Base-by-base conservation (phyloP, 53 echinoderm and acorn worm genomes). In the Paelopatides confundens region DNA sequence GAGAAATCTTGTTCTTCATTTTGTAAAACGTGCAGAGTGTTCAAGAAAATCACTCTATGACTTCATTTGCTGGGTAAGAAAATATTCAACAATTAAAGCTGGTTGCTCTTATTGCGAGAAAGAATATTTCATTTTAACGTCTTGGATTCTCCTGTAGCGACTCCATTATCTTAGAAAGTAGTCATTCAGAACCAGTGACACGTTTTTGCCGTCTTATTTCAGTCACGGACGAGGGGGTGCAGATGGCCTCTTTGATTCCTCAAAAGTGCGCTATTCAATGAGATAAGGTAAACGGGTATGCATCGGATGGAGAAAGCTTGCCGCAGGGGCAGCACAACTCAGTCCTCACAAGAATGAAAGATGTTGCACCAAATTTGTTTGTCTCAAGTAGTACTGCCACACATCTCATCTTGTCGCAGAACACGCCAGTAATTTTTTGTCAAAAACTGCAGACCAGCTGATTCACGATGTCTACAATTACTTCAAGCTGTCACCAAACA, bases 381-480 rank as follows among this genome's bases (percentile, higher is more conserved):
- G 84, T 83, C 84, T 65, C 7, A 62, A 83, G 37, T 83, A 31
- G 13, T 83, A 32, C 65, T 83, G 84, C 35, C 84, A 83, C 84
- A 77, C 49, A 15, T 85, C 70, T 38, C 85, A 85, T 66, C 85
- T 85, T 21, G 85, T 68, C 21, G 85, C 67, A 4, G 67, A 65
- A 3, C 70, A 31, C 9, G 10, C 39, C 14, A 36, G 62, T 24
- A 66, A 68, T 29, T 35, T 34, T 7, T 65, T 31, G 38, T 66
- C 66, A 17, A 68, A 85, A 1, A 39, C 85, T 35, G 85, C 85
- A 31, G 68, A 85, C 38, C 40, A 85, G 35, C 85, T 68, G 23
- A 40, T 85, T 18, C 85, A 85, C 3, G 40, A 68, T 85, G 66
- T 85, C 26, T 85, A 85, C 67, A 85, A 67, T 23, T 85, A 85